Evolutionary conservation across 1,140 invertebrate genomes (phyloP), one percentile per base, ranked within the genome.

Genomic region (Neomicropteryx cornuta): DNA sequence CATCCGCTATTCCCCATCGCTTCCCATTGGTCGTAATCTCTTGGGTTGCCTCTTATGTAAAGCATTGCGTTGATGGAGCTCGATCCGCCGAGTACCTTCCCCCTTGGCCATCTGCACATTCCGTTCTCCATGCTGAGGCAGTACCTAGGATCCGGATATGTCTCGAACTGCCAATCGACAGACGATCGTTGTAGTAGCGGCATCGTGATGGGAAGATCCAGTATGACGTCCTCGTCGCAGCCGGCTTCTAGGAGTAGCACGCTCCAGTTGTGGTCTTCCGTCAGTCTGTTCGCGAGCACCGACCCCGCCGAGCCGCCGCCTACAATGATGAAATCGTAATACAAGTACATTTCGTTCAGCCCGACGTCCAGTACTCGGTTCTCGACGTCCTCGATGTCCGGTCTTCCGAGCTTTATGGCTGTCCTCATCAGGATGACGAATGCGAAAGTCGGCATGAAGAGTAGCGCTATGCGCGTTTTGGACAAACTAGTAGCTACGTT

Each of bases 51-150:
- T 20, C 90, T 64, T 0, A 91, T 74, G 46, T 92, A 94, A 23
- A 90, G 69, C 87, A 94, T 92, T 3, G 83, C 87, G 53, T 94
- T 94, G 10, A 93, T 59, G 3, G 79, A 76, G 46, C 83, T 87
- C 2, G 76, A 81, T 2, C 92, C 91, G 6, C 91, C 91, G 3
- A 89, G 53, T 22, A 83, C 80, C 58, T 82, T 83, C 5, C 76
- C 83, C 20, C 81, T 62, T 0, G 84, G 80, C 81, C 81, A 85
- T 39, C 73, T 75, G 41, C 81, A 83, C 19, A 64, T 57, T 13
- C 63, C 52, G 14, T 69, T 64, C 33, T 62, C 59, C 76, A 81
- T 79, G 20, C 70, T 72, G 43, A 77, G 50, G 47, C 81, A 85
- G 41, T 75, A 83, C 13, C 60, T 59, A 21, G 70, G 55, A 43